These are phyloP conservation scores for Drosophila bunnanda DNA, from an alignment of 2,888 invertebrate genomes.

Conservation along the genomic window DNA sequence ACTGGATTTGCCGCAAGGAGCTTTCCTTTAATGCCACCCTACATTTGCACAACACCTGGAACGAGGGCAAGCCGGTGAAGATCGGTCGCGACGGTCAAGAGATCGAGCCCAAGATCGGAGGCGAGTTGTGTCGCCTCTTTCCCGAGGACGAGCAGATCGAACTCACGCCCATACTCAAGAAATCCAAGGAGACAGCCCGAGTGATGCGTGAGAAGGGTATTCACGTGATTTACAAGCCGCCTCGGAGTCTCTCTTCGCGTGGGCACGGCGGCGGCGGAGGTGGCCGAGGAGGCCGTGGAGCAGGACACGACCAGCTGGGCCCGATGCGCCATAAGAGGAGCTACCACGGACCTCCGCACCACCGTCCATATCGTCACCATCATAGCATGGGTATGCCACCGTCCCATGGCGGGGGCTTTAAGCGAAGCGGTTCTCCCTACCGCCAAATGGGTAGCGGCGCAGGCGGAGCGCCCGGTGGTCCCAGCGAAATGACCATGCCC, in stretches of 20 bases:
- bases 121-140: conserved; percentile 95
- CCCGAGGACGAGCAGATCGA: conserved; percentile 96
- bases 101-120: conserved; percentile 97
- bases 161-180: conserved; percentile 93
- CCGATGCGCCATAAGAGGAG: conserved; percentile 81
- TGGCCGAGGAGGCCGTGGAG: conserved; percentile 17
- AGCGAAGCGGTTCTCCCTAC: conserved; percentile 80
- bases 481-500: conserved; percentile 86
- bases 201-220: conserved; percentile 85
- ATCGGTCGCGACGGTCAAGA: conserved; percentile 99
- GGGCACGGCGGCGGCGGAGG: conserved; percentile 81
- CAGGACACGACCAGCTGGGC: conserved; percentile 75
- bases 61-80: conserved; percentile 99
- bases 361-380: conserved; percentile 85
- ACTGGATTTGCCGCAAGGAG: conserved; percentile 98
- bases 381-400: conserved; percentile 73
- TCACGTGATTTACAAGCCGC: conserved; percentile 84
- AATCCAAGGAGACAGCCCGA: conserved; percentile 93
- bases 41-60: conserved; percentile 98
- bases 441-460: conserved; percentile 68
- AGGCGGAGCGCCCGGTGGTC: conserved; percentile 84
- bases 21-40: conserved; percentile 95
- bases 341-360: conserved; percentile 84
- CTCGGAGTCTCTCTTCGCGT: conserved; percentile 85
- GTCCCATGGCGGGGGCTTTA: conserved; percentile 62